Base-by-base conservation (phyloP, 53 echinoderm and acorn worm genomes). In the Temnopleurus reevesii region DNA sequence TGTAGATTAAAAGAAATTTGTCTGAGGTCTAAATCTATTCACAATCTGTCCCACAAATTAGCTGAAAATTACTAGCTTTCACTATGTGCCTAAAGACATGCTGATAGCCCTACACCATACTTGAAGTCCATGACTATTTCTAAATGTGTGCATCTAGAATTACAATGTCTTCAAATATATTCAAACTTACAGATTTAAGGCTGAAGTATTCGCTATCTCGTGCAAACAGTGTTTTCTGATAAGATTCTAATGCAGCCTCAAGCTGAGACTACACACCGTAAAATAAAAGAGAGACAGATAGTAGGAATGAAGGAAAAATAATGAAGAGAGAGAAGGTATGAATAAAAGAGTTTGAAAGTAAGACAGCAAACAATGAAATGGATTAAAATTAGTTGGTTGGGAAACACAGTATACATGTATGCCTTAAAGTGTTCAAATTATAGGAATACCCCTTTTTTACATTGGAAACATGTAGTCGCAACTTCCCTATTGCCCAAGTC, bases 171-270 rank as follows among this genome's bases (percentile, higher is more conserved):
- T 23, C 3, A 27, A 4, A n/a, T 41, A 71, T 38, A 27, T 71
- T 41, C n/a, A n/a, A 54, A 90, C 80, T 79, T 77, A 89, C 77
- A 77, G 89, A 77, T 34, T 57, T 77, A 2, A 87, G 54, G 49
- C 47, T 91, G 65, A 86, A 86, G 46, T 80, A 90, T 46, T 90
- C 33, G 31, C 63, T 63, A 28, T 89, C 77, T 77, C 89, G 41
- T 8, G 89, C 80, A 51, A 76, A 89, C 55, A 76, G 26, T 33
- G 89, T 53, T 89, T 76, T 86, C 86, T 86, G 86, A 49, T 86
- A 86, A 12, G 86, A 25, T 15, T 44, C 86, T 43, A 86, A 31
- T 3, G 88, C 88, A 66, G 88, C 21, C 88, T 87, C 88, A 7
- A 87, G 46, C 53, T 87, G 88, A 66, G 88, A 87, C 88, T 87